Base-by-base conservation (phyloP, 2,113 vertebrate genomes). In the Coreoperca whiteheadi region DNA sequence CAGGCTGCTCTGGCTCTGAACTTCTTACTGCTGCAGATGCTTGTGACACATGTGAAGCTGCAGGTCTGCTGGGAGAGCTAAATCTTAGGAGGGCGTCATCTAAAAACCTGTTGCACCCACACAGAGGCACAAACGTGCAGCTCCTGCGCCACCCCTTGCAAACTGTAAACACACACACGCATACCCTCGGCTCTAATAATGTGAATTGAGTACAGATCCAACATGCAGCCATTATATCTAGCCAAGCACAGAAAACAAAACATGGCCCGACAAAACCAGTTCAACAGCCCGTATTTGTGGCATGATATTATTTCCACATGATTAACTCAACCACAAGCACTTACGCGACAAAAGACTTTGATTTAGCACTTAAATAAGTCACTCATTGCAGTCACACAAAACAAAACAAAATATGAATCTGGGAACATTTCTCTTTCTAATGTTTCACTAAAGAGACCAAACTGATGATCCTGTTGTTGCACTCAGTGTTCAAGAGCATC, bases 381-480 rank as follows among this genome's bases (percentile, higher is more conserved):
- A 2, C 46, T 41, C 3, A 39, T 2, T 18, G 46, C 50, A 32
- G 20, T 32, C 60, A 48, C 30, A 69, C 16, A 57, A 9, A 50
- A 48, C 8, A 39, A 30, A 53, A n/a, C n/a, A n/a, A 65, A 59
- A 8, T 23, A 54, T 20, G 3, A 9, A 43, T 72, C 46, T 2
- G 12, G 30, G 16, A 28, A 53, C n/a, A 50, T 79, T 51, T 63
- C 4, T 53, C 28, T 54, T 67, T 61, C 23, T 20, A 18, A 28
- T 63, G 61, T 66, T 59, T 51, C 34, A 11, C 69, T 16, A 10
- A 77, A 46, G 57, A 64, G 72, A 43, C 32, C 25, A 9, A 83
- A 72, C 2, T 23, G 34, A 76, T 82, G 56, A 60, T 70, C 51
- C 59, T 54, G 76, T 43, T 48, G 74, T 48, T 74, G 61, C 39